phyloP scores from a whole-genome alignment of 2,888 invertebrate species.

The Phengaris arion region DNA sequence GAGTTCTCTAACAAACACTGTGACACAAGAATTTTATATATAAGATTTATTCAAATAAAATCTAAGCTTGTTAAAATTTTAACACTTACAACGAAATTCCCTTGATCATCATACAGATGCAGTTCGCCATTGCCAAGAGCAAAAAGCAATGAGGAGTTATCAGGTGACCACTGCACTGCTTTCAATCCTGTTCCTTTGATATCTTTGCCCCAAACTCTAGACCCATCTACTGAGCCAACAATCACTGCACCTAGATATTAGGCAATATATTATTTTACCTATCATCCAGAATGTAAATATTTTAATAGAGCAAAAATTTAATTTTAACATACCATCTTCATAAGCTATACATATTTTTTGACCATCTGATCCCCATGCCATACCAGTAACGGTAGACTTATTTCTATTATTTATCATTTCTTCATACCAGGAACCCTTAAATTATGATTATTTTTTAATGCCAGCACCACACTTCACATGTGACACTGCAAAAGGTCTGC shows the following conservation, averaged over 20 bases:
- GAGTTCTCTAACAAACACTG: neutral
- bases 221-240: conserved; percentile 98
- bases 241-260: conserved; percentile 88
- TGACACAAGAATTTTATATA: neutral
- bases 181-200: conserved; percentile 90
- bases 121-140: conserved; percentile 94
- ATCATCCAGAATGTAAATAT: neutral
- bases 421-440: conserved; percentile 95
- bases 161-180: conserved; percentile 98
- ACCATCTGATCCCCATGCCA: conserved; percentile 99
- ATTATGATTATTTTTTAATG: neutral
- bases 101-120: conserved; percentile 96
- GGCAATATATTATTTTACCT: neutral
- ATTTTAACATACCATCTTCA: conserved; percentile 88
- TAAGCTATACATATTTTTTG: conserved; percentile 99
- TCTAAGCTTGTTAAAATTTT: neutral
- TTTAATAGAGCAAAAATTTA: neutral
- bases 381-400: conserved; percentile 96
- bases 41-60: neutral
- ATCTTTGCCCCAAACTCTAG: conserved; percentile 98
- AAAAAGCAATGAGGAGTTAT: conserved; percentile 93
- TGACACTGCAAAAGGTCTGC: too few relatives aligned
- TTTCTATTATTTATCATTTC: conserved; percentile 99
- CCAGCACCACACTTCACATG: too few relatives aligned
- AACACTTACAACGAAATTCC: conserved; percentile 83